Evolutionary conservation across 2,113 vertebrate species (phyloP).

Genomic region (Tonatia bakeri): DNA sequence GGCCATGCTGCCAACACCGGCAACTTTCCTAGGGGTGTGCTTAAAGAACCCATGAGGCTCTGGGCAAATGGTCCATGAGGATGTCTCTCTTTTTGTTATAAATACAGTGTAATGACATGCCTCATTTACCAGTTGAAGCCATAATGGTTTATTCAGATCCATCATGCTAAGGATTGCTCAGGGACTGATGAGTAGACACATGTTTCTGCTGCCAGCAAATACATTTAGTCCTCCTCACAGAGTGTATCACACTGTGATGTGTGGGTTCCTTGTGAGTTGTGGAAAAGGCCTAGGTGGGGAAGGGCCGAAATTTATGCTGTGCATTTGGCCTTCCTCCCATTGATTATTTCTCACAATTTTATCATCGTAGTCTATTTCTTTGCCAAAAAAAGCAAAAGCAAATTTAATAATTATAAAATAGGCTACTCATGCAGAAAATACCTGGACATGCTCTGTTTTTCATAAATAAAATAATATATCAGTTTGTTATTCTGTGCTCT

Average conservation of each 20-base stretch:
- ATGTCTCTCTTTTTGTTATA: constrained; percentile 56
- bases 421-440: background rate
- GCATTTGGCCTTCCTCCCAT: background rate
- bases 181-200: constrained; percentile 31
- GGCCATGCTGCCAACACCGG: background rate
- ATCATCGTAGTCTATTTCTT: background rate
- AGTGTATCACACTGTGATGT: background rate
- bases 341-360: background rate
- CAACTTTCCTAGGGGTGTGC: background rate
- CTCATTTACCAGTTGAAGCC: constrained; percentile 57
- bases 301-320: background rate
- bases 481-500: background rate
- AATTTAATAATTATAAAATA: constrained; percentile 10
- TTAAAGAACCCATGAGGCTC: constrained; percentile 31
- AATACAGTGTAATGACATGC: constrained; percentile 52
- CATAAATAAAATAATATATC: background rate
- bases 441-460: background rate
- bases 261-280: background rate
- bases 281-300: background rate
- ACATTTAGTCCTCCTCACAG: constrained; percentile 24
- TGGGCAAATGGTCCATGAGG: constrained; percentile 34
- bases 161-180: constrained; percentile 54
- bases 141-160: constrained; percentile 64
- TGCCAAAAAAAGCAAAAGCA: background rate
- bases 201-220: constrained; percentile 51